A percentile compares a stretch with the other conserved stretches of the same genome.
These are phyloP conservation scores for Notodonta dromedarius DNA, from an alignment of 2,888 invertebrate genomes.

Conservation along the genomic window DNA sequence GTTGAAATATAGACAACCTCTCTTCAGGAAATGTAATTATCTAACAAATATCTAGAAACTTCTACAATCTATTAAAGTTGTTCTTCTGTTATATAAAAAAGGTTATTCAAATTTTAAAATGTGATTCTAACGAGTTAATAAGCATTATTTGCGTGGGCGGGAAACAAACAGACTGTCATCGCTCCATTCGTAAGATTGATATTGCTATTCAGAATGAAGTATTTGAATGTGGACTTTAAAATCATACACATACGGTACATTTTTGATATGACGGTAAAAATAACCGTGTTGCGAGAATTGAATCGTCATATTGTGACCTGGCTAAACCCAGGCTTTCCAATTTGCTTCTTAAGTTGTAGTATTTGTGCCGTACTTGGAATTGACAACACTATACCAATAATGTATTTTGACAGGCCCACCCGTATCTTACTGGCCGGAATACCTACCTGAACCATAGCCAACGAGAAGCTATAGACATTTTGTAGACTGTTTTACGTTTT, in stretches of 20 bases:
- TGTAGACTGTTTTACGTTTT: too few relatives aligned
- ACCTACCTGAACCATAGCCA: neutral
- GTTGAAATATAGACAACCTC: neutral
- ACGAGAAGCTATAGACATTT: too few relatives aligned
- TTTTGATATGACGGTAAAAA: neutral
- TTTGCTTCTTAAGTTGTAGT: neutral
- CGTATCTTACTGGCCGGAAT: neutral
- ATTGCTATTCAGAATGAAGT: neutral
- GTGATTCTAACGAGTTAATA: neutral
- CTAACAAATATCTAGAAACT: neutral
- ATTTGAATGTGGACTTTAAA: neutral
- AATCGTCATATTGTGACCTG: neutral
- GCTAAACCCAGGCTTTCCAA: too few relatives aligned
- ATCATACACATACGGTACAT: neutral
- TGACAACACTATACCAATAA: neutral
- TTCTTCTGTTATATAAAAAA: neutral
- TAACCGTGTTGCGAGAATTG: neutral
- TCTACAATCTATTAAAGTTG: neutral
- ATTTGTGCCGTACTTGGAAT: conserved; percentile 1
- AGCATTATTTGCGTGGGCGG: neutral
- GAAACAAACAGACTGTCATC: conserved; percentile 2
- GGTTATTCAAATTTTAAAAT: neutral
- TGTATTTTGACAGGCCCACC: neutral
- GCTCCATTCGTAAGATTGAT: neutral
- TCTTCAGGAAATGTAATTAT: neutral